A percentile compares a stretch with the other conserved stretches of the same genome.
Evolutionary conservation across 2,113 vertebrate genomes (phyloP).

Genomic region (Cercocebus atys): DNA sequence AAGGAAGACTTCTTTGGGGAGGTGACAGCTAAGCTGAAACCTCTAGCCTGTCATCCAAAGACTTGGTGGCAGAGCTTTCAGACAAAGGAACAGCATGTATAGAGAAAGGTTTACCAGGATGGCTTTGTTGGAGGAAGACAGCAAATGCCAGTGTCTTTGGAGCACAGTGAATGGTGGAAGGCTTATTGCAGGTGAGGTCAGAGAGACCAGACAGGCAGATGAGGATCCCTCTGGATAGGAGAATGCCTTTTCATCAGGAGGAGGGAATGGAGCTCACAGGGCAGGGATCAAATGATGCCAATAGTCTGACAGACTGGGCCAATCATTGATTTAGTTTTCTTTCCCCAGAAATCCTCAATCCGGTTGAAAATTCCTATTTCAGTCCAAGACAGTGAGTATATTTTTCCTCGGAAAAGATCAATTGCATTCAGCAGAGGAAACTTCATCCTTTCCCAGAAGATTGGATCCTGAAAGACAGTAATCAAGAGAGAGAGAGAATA

Average conservation of each 20-base stretch:
- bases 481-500: background rate
- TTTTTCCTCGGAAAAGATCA: slow-evolving; percentile 2
- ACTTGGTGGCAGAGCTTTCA: background rate
- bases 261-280: background rate
- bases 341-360: background rate
- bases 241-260: background rate
- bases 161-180: background rate
- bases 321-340: background rate
- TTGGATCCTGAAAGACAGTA: background rate
- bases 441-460: background rate
- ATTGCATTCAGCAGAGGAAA: slow-evolving; percentile 22
- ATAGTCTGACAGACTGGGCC: background rate
- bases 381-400: background rate
- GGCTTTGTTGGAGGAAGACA: background rate
- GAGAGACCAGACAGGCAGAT: background rate
- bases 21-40: background rate
- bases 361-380: slow-evolving; percentile 8
- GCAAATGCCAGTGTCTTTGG: background rate
- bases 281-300: background rate
- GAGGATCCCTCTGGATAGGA: background rate
- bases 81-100: background rate
- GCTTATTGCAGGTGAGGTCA: background rate
- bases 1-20: background rate
- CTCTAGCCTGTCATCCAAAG: background rate
- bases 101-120: background rate